phyloP scores from a whole-genome alignment of 1,140 invertebrate species.

The Ptiloglossa arizonensis region DNA sequence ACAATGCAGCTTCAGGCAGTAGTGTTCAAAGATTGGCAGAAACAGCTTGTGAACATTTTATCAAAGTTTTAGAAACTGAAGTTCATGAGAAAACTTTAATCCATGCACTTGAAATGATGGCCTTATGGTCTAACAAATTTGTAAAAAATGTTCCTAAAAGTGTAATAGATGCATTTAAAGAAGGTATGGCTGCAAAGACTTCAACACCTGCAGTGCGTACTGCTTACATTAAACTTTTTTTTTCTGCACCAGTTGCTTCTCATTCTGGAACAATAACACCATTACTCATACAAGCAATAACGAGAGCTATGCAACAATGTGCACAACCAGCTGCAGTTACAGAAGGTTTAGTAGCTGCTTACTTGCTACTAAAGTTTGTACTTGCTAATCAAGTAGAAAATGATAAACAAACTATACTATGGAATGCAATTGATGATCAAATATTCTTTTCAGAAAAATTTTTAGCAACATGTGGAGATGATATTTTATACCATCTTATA shows the following conservation, averaged over 20 bases:
- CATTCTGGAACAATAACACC: slow-evolving; percentile 71
- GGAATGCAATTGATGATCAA: slow-evolving; percentile 89
- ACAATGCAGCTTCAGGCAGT: slow-evolving; percentile 86
- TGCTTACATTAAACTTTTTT: slow-evolving; percentile 84
- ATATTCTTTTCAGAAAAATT: slow-evolving; percentile 92
- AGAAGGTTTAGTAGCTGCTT: slow-evolving; percentile 90
- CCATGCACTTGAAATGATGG: slow-evolving; percentile 90
- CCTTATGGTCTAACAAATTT: slow-evolving; percentile 89
- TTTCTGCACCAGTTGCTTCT: slow-evolving; percentile 64
- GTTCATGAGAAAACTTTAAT: slow-evolving; percentile 95
- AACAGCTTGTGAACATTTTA: slow-evolving; percentile 86
- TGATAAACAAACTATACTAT: slow-evolving; percentile 84
- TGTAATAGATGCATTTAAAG: slow-evolving; percentile 90
- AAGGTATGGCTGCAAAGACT: slow-evolving; percentile 90
- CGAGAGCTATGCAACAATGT: slow-evolving; percentile 75
- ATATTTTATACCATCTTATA: slow-evolving; percentile 85
- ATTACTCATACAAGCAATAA: slow-evolving; percentile 73
- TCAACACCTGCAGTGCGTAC: slow-evolving; percentile 89
- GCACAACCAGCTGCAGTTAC: slow-evolving; percentile 85
- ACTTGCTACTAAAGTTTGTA: slow-evolving; percentile 87
- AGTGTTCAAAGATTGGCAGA: slow-evolving; percentile 84
- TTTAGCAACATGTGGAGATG: slow-evolving; percentile 86
- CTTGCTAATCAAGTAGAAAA: slow-evolving; percentile 82
- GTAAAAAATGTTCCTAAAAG: slow-evolving; percentile 86
- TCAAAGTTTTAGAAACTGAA: slow-evolving; percentile 92